Evolutionary conservation across 2,113 vertebrate genomes (phyloP).

Genomic region (Neodontobutis hainanensis): DNA sequence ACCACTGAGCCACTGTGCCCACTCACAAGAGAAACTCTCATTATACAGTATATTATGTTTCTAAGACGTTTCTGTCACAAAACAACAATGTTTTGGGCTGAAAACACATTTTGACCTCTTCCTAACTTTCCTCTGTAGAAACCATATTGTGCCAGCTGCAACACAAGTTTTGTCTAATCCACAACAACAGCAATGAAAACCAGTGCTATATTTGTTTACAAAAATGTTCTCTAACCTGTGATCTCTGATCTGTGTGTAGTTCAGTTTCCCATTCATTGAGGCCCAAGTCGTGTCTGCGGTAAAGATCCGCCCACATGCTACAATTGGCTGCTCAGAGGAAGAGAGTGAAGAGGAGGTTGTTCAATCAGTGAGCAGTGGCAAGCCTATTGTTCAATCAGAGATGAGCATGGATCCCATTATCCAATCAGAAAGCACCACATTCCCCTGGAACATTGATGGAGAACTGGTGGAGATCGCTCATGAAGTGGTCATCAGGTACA

Average conservation of each 20-base stretch:
- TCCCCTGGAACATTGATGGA: slow-evolving; percentile 73
- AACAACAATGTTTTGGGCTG: too few relatives aligned
- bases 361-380: slow-evolving; percentile 53
- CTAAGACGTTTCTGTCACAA: too few relatives aligned
- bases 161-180: too few relatives aligned
- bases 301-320: slow-evolving; percentile 40
- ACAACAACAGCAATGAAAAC: too few relatives aligned
- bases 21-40: too few relatives aligned
- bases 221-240: background rate
- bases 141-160: too few relatives aligned
- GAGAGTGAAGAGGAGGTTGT: slow-evolving; percentile 60
- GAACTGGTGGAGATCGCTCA: slow-evolving; percentile 66
- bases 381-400: slow-evolving; percentile 43
- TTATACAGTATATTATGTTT: too few relatives aligned
- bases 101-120: too few relatives aligned
- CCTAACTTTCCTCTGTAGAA: too few relatives aligned
- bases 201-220: too few relatives aligned
- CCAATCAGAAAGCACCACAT: slow-evolving; percentile 40
- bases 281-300: slow-evolving; percentile 59
- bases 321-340: slow-evolving; percentile 43
- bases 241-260: slow-evolving; percentile 46
- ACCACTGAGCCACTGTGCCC: too few relatives aligned
- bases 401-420: slow-evolving; percentile 39
- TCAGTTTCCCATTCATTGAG: slow-evolving; percentile 70
- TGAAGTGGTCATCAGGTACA: slow-evolving; percentile 66